Evolutionary conservation across 2,888 invertebrate genomes (phyloP), one percentile per base, ranked within the genome.

Genomic region (Andricus quercusramuli): DNA sequence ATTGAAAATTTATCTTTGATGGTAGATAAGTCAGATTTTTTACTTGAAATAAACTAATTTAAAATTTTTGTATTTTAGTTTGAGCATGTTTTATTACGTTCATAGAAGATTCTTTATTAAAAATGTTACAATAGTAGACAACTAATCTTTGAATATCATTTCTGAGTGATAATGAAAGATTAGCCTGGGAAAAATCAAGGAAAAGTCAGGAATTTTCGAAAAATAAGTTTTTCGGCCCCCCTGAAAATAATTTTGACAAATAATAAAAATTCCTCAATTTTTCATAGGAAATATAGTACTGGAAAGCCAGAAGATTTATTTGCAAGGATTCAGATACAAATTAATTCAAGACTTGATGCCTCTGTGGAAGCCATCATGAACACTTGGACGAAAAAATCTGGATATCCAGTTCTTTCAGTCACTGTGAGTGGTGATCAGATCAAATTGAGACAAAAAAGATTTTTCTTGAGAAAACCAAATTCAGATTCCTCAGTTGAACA

Each of bases 331-430:
- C 89, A 91, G 66, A 32, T 44, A 1, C 79, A 84, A 51, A 67
- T 83, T 1, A 77, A 84, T 4, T 6, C 77, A 1, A 13, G 25
- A 1, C 70, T 84, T 0, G 65, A 0, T 3, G 80, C 90, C 62
- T 89, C 95, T 1, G 95, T 97, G 20, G 96, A 96, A 90, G 90
- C 93, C 62, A 95, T 97, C 47, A 97, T 98, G 97, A 96, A 97
- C 91, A 96, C 97, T 0, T 98, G 97, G 98, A 97, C 97, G 0
- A 93, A 95, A 78, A 96, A 97, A 93, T 95, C 97, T 20, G 98
- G 98, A 0, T 98, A 96, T 93, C 98, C 98, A 0, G 93, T 97
- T 0, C 92, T 98, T 5, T 95, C 94, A 0, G 95, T 96, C 1
- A 93, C 88, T 1, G 94, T 96, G 80, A 29, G 3, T 47, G 93